Evolutionary conservation across 2,797 vertebrate species (phyloP).

Genomic region (Sebastes dallii): DNA sequence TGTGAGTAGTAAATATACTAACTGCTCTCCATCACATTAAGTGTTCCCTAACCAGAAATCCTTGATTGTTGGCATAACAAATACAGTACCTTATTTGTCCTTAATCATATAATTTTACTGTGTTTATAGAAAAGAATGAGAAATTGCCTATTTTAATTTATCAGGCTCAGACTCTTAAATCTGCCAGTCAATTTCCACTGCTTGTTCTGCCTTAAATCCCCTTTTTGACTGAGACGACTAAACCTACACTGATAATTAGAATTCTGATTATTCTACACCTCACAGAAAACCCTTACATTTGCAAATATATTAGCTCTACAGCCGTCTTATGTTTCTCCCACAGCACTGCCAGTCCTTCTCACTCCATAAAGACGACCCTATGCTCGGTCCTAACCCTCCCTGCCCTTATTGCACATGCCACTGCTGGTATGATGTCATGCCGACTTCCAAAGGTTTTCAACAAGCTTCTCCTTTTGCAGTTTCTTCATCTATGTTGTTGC

Average conservation of each 20-base stretch:
- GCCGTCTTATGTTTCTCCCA: background rate
- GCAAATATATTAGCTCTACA: background rate
- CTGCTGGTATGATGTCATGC: too few species aligned
- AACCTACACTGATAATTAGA: background rate
- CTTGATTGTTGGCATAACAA: background rate
- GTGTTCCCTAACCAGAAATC: background rate
- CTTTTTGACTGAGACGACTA: background rate
- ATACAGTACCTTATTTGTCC: background rate
- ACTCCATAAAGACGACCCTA: background rate
- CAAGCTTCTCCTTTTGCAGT: too few species aligned
- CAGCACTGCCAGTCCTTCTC: background rate
- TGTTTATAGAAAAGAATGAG: background rate
- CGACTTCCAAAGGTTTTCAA: too few species aligned
- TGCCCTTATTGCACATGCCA: too few species aligned
- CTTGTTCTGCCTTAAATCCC: background rate
- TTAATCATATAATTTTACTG: background rate
- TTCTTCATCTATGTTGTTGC: too few species aligned
- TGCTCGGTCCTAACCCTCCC: background rate
- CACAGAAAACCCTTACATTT: background rate
- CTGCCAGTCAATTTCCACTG: background rate
- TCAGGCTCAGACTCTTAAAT: background rate
- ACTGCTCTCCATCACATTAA: background rate
- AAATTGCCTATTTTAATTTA: background rate
- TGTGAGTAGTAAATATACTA: background rate
- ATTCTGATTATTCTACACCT: background rate